Evolutionary conservation across 2,888 invertebrate genomes (phyloP).

Genomic region (Listrodromus nycthemerus): DNA sequence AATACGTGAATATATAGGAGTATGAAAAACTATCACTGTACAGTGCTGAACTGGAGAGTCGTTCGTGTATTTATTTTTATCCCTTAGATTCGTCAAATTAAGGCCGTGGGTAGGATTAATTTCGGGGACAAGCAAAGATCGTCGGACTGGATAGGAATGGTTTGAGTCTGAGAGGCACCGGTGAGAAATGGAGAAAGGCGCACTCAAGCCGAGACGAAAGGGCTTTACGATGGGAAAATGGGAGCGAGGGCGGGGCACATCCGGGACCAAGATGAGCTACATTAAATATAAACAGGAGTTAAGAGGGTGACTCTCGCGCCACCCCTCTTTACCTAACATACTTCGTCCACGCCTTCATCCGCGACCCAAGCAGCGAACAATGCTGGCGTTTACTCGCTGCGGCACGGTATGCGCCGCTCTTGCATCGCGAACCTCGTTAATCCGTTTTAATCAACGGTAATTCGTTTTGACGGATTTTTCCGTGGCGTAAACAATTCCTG

Average conservation of each 20-base stretch:
- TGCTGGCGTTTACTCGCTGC: background rate
- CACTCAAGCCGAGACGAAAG: conserved; percentile 18
- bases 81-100: conserved; percentile 57
- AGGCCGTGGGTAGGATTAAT: conserved; percentile 38
- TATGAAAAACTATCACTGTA: background rate
- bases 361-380: background rate
- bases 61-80: conserved; percentile 28
- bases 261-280: conserved; percentile 71
- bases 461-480: background rate
- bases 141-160: conserved; percentile 49
- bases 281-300: conserved; percentile 75
- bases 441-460: background rate
- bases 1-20: no score
- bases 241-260: conserved; percentile 68
- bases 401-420: background rate
- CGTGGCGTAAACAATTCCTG: background rate
- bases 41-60: no score
- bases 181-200: conserved; percentile 2
- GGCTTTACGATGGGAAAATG: conserved; percentile 52
- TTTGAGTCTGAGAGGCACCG: conserved; percentile 21
- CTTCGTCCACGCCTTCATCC: conserved; percentile 2
- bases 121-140: conserved; percentile 39
- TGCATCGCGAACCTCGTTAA: background rate
- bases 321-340: background rate
- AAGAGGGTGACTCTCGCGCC: conserved; percentile 35